Evolutionary conservation across 1,140 invertebrate genomes (phyloP).

Genomic region (Caenorhabditis briggsae): DNA sequence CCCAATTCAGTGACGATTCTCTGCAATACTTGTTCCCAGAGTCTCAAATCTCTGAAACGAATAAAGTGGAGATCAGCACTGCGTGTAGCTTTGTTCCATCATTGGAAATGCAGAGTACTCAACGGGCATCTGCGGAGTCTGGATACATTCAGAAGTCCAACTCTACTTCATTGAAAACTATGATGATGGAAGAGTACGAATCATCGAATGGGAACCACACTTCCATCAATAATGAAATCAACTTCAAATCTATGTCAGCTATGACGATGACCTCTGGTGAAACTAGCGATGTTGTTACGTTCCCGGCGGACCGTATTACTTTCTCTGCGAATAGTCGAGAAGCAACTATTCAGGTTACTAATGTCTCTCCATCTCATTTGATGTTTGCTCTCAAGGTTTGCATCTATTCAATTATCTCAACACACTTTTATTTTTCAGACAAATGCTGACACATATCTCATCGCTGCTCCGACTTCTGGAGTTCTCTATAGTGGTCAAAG

Average conservation of each 20-base stretch:
- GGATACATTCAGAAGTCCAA: not conserved
- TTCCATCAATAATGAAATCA: not conserved
- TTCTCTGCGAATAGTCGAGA: not conserved
- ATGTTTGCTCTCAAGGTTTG: conserved; percentile 25
- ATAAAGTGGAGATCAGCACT: not conserved
- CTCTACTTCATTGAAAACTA: not conserved
- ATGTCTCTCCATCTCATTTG: not conserved
- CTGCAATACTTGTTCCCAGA: not conserved
- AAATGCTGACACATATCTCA: conserved; percentile 24
- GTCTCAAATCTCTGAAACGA: not conserved
- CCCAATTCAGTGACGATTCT: conserved; percentile 22
- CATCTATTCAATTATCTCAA: not conserved
- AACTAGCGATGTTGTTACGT: not conserved
- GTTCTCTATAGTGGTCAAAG: conserved; percentile 1
- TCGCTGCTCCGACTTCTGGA: conserved; percentile 26
- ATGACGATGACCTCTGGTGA: not conserved
- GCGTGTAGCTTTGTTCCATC: not conserved
- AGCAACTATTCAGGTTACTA: conserved; percentile 4
- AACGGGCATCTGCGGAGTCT: not conserved
- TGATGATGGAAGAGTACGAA: not conserved
- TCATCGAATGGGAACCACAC: not conserved
- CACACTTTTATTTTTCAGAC: not conserved
- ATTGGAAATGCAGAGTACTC: conserved; percentile 17
- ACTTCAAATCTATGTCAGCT: conserved; percentile 12
- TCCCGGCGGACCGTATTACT: not conserved